phyloP scores from a whole-genome alignment of 2,797 vertebrate genomes.

The Girardinus metallicus region DNA sequence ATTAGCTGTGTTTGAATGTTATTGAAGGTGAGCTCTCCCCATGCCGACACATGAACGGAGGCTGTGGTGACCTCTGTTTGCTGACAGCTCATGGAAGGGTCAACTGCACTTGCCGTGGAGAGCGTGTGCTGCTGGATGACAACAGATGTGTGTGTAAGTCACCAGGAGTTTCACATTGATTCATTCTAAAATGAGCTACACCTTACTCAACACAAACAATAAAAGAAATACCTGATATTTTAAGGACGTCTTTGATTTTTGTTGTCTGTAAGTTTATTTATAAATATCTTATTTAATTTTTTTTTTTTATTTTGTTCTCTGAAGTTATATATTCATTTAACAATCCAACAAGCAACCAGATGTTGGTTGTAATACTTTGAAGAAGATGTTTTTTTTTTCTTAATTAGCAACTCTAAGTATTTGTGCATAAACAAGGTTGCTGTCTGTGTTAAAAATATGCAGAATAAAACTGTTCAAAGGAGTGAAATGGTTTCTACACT shows the following conservation, averaged over 20 bases:
- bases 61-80: constrained; percentile 95
- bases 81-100: constrained; percentile 91
- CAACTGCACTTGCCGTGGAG: constrained; percentile 94
- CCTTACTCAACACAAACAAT: background rate
- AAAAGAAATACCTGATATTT: background rate
- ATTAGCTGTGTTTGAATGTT: constrained; percentile 37
- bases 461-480: constrained; percentile 10
- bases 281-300: background rate
- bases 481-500: constrained; percentile 20
- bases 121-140: constrained; percentile 91
- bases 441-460: constrained; percentile 2
- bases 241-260: background rate
- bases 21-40: constrained; percentile 93
- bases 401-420: background rate
- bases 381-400: background rate
- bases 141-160: constrained; percentile 99
- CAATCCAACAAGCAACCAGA: background rate
- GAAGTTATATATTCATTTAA: background rate
- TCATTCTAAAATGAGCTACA: background rate
- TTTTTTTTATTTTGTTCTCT: background rate
- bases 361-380: background rate
- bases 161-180: constrained; percentile 23
- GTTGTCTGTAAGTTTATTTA: background rate
- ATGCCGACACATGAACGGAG: constrained; percentile 91
- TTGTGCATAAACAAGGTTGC: background rate